Conservation (phyloP, 1,140 invertebrate genomes). For the Pygmarrhopalites habei region DNA sequence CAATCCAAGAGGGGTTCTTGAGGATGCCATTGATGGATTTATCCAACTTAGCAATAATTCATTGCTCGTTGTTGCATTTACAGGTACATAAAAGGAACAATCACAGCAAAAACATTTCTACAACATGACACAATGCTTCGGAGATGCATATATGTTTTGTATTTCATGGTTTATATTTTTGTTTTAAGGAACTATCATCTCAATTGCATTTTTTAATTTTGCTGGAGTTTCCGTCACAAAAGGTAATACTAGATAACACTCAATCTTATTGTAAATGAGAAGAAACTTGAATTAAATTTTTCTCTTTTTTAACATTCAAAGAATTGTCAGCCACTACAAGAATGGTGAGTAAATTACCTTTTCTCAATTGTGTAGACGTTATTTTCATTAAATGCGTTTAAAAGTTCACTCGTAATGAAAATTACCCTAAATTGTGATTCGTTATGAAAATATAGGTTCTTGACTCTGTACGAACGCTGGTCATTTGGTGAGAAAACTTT, state of each 20-base stretch:
- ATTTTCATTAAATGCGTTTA: too few species aligned
- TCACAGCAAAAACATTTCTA: conserved; percentile 4
- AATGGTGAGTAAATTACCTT: too few species aligned
- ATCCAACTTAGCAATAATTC: conserved; percentile 66
- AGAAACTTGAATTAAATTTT: too few species aligned
- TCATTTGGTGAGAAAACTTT: too few species aligned
- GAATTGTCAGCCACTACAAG: conserved; percentile 84
- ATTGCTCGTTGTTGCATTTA: conserved; percentile 55
- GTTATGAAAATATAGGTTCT: too few species aligned
- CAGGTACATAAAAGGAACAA: conserved; percentile 50
- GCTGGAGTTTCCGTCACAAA: conserved; percentile 93
- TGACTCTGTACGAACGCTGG: conserved; percentile 78
- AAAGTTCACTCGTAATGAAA: too few species aligned
- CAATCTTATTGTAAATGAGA: too few species aligned
- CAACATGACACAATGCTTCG: background rate
- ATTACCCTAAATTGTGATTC: too few species aligned
- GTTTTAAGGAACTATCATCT: conserved; percentile 67
- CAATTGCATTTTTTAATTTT: conserved; percentile 95
- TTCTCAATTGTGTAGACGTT: too few species aligned
- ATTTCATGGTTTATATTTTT: conserved; percentile 3
- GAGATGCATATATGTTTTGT: too few species aligned
- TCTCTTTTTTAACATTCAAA: too few species aligned
- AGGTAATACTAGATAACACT: too few species aligned
- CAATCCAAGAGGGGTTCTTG: conserved; percentile 63
- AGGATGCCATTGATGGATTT: conserved; percentile 78